These are phyloP conservation scores for Drosophila subsilvestris DNA, from an alignment of 2,888 invertebrate genomes.

Conservation along the genomic window DNA sequence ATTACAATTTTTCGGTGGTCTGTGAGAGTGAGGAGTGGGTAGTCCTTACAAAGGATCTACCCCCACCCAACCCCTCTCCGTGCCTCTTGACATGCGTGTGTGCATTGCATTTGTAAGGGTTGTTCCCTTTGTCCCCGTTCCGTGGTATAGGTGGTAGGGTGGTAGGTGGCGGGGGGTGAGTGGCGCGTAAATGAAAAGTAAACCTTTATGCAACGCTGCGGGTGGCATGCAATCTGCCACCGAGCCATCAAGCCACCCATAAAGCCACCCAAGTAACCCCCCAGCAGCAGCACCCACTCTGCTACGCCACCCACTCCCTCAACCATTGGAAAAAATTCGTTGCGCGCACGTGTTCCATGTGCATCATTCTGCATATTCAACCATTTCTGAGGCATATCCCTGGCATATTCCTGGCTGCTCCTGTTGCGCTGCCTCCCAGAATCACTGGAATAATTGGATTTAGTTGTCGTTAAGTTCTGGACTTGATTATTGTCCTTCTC, in stretches of 20 bases:
- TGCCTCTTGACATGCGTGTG: slow-evolving; percentile 30
- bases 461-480: slow-evolving; percentile 72
- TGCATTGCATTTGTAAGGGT: slow-evolving; percentile 66
- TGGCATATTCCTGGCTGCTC: slow-evolving; percentile 34
- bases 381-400: background rate
- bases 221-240: slow-evolving; percentile 58
- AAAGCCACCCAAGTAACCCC: slow-evolving; percentile 20
- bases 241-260: slow-evolving; percentile 38
- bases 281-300: slow-evolving; percentile 17
- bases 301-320: background rate
- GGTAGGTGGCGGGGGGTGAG: background rate
- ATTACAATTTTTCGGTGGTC: slow-evolving; percentile 75
- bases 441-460: slow-evolving; percentile 71
- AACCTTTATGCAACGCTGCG: slow-evolving; percentile 71
- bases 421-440: slow-evolving; percentile 52
- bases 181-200: slow-evolving; percentile 67
- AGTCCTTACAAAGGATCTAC: slow-evolving; percentile 13
- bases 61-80: slow-evolving; percentile 1
- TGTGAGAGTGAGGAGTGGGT: background rate
- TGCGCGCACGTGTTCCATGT: slow-evolving; percentile 67
- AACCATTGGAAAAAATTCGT: slow-evolving; percentile 54
- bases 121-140: slow-evolving; percentile 60
- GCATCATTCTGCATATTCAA: slow-evolving; percentile 10
- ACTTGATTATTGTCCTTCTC: slow-evolving; percentile 65
- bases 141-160: slow-evolving; percentile 6